Conservation (phyloP, 1,140 invertebrate species). For the Polypedilum pembai region DNA sequence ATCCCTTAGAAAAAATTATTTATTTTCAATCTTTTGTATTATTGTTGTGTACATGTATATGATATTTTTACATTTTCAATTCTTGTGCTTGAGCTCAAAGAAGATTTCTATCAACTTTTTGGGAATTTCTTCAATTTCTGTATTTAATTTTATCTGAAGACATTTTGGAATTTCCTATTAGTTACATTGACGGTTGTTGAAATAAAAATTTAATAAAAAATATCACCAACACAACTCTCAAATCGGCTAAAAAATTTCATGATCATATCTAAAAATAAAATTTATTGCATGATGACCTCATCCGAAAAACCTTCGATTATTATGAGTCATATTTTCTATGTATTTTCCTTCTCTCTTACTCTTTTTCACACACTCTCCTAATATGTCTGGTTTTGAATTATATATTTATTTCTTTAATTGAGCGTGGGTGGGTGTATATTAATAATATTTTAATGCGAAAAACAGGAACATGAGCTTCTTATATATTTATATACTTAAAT, state of each 20-base stretch:
- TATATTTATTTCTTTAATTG: neutral
- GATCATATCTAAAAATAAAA: neutral
- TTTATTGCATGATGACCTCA: slow-evolving; percentile 5
- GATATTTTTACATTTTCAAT: neutral
- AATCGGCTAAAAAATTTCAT: neutral
- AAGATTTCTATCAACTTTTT: too few species aligned
- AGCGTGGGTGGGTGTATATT: neutral
- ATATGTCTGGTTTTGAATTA: neutral
- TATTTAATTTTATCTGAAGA: too few species aligned
- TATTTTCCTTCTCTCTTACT: neutral
- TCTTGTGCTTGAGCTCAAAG: neutral
- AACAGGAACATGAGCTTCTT: slow-evolving; percentile 17
- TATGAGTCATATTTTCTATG: too few species aligned
- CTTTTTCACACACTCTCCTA: neutral
- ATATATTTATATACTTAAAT: slow-evolving; percentile 4
- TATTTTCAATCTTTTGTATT: slow-evolving; percentile 32
- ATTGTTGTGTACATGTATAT: too few species aligned
- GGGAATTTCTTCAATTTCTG: too few species aligned
- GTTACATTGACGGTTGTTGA: too few species aligned
- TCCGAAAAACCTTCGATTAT: neutral
- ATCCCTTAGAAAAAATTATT: slow-evolving; percentile 31
- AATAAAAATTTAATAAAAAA: too few species aligned
- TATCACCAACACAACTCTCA: neutral
- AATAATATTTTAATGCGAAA: neutral
- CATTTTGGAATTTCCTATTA: too few species aligned